phyloP scores from a whole-genome alignment of 2,113 vertebrate genomes.

The Poeciliopsis prolifica region DNA sequence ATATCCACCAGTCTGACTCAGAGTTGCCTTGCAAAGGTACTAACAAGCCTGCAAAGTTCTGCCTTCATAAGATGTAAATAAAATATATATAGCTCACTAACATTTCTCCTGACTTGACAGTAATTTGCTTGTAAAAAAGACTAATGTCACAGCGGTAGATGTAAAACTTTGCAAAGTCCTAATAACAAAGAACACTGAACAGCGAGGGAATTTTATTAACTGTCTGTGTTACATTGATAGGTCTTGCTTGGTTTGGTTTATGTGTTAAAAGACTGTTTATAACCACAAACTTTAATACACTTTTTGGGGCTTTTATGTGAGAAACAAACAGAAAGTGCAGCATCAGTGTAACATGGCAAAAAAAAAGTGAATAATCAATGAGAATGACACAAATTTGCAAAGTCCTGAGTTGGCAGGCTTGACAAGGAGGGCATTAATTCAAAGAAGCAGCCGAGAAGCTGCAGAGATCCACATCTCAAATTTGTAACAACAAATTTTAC shows the following conservation, averaged over 20 bases:
- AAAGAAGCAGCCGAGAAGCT: not conserved
- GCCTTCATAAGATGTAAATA: slow-evolving; percentile 1
- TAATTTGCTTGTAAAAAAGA: slow-evolving; percentile 1
- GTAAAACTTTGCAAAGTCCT: slow-evolving; percentile 14
- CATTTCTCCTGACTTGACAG: not conserved
- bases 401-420: not conserved
- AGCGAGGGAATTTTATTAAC: not conserved
- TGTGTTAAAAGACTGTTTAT: not conserved
- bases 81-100: not conserved
- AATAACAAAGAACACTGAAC: not conserved
- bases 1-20: slow-evolving; percentile 1
- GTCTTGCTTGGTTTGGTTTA: not conserved
- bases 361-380: not conserved
- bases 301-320: not conserved
- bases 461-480: not conserved
- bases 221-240: not conserved
- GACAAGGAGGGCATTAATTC: not conserved
- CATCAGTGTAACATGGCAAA: not conserved
- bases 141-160: not conserved
- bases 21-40: not conserved
- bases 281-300: too few species aligned
- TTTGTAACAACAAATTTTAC: too few species aligned
- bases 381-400: not conserved
- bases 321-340: not conserved
- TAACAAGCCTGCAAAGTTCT: not conserved